Evolutionary conservation across 2,113 vertebrate genomes (phyloP).

Genomic region (Apaloderma vittatum): DNA sequence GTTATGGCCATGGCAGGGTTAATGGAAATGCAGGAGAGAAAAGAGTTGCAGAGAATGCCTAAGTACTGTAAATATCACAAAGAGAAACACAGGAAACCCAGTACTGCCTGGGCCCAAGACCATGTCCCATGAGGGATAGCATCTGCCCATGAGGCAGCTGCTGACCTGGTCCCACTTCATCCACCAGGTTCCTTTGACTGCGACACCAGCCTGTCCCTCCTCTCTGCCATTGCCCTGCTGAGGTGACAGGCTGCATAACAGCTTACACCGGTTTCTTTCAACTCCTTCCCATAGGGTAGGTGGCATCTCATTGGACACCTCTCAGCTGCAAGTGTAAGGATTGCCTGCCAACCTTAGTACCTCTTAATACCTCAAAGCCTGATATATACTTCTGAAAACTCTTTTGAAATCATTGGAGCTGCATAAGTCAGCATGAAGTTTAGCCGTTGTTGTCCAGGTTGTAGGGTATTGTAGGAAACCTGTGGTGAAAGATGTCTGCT

Average conservation of each 20-base stretch:
- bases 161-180: background rate
- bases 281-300: background rate
- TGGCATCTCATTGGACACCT: background rate
- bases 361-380: background rate
- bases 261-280: background rate
- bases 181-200: background rate
- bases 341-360: background rate
- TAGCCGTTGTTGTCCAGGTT: background rate
- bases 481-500: background rate
- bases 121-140: background rate
- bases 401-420: background rate
- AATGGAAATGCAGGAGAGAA: background rate
- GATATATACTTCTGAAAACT: background rate
- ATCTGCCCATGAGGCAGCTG: background rate
- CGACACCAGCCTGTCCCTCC: background rate
- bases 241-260: background rate
- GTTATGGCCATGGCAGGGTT: background rate
- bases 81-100: background rate
- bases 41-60: background rate
- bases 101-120: background rate
- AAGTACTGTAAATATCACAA: background rate
- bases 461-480: background rate
- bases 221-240: background rate
- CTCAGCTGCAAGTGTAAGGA: fast-evolving
- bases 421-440: background rate